These are phyloP conservation scores for Amphipoea oculea DNA, from an alignment of 2,888 invertebrate genomes.

Conservation along the genomic window DNA sequence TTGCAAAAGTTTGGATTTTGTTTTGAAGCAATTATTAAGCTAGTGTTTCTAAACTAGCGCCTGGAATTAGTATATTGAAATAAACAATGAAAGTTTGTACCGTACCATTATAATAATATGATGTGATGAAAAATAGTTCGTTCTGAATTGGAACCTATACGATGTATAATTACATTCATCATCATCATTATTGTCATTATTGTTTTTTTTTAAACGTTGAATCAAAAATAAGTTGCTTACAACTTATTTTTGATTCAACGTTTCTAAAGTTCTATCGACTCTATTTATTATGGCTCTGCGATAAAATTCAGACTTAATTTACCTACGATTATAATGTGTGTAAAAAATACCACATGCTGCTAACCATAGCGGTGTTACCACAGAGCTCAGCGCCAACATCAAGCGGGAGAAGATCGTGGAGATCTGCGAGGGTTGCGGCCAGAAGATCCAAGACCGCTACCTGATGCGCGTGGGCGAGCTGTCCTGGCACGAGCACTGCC, in stretches of 20 bases:
- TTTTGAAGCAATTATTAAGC: neutral
- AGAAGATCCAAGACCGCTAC: conserved; percentile 98
- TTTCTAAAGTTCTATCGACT: neutral
- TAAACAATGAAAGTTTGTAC: neutral
- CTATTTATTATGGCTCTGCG: neutral
- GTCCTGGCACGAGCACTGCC: conserved; percentile 99
- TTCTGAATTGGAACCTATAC: neutral
- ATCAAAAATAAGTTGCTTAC: neutral
- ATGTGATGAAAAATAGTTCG: neutral
- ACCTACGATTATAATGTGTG: conserved; percentile 1
- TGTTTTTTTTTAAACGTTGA: too few relatives aligned
- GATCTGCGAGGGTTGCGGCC: conserved; percentile 98
- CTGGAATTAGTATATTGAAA: neutral
- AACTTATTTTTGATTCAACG: conserved; percentile 3
- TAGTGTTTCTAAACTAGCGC: neutral
- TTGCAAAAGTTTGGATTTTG: conserved; percentile 5
- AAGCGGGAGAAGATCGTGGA: conserved; percentile 95
- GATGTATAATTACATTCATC: neutral
- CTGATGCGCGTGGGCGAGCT: conserved; percentile 98
- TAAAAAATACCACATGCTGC: conserved; percentile 76
- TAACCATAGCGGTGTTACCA: conserved; percentile 74
- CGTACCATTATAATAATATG: neutral
- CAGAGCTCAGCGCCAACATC: conserved; percentile 91
- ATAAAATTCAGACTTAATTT: neutral
- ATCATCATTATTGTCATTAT: too few relatives aligned